Conservation (phyloP, 2,113 vertebrate species). For the Atherinomorus stipes region DNA sequence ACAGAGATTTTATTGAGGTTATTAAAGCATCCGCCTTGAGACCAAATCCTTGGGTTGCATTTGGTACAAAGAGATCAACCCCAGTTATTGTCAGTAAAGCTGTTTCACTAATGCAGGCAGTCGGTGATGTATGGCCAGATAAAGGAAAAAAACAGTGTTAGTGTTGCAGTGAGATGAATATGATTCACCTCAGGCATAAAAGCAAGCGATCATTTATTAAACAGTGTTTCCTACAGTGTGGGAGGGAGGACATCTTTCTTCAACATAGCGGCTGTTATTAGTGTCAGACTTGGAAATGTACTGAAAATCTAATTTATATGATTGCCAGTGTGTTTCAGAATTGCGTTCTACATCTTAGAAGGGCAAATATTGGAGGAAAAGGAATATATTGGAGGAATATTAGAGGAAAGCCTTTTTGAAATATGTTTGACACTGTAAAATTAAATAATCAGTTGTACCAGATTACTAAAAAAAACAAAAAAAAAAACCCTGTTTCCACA, state of each 20-base stretch:
- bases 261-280: background rate
- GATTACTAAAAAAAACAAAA: background rate
- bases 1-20: slow-evolving; percentile 34
- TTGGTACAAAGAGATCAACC: slow-evolving; percentile 25
- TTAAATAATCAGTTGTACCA: background rate
- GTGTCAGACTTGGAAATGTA: slow-evolving; percentile 4
- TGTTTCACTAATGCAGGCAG: slow-evolving; percentile 26
- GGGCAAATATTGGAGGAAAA: background rate
- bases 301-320: background rate
- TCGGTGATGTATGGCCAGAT: background rate
- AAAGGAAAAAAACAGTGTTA: background rate
- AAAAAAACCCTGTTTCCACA: no score
- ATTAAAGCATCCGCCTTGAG: background rate
- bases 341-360: slow-evolving; percentile 1
- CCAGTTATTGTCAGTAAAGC: slow-evolving; percentile 14
- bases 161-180: slow-evolving; percentile 15
- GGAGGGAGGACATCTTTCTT: slow-evolving; percentile 7
- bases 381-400: no score
- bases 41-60: slow-evolving; percentile 24
- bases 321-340: background rate
- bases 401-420: background rate
- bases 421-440: background rate
- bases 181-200: slow-evolving; percentile 23
- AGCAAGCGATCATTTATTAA: slow-evolving; percentile 32
- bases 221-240: slow-evolving; percentile 16